These are phyloP conservation scores for Agrochola lota DNA, from an alignment of 2,888 invertebrate genomes.

Conservation along the genomic window DNA sequence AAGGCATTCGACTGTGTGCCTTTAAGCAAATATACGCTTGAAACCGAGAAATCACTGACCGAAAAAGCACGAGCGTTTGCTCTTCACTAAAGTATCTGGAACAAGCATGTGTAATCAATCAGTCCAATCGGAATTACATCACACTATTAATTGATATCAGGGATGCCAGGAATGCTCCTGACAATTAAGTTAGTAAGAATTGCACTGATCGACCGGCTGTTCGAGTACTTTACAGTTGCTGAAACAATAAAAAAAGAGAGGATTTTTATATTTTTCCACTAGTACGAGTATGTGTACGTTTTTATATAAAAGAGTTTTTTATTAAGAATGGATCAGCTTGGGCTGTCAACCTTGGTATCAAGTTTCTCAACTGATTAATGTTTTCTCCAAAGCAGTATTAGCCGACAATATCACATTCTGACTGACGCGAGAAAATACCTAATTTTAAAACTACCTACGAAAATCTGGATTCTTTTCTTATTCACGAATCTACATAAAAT, in stretches of 20 bases:
- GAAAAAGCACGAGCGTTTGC: not conserved
- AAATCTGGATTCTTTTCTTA: not conserved
- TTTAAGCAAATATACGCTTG: not conserved
- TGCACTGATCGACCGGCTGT: not conserved
- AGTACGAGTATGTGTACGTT: not conserved
- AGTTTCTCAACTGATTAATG: not conserved
- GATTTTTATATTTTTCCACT: not conserved
- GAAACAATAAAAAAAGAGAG: not conserved
- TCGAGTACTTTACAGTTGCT: not conserved
- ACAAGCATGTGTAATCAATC: constrained; percentile 16
- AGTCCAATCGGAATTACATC: constrained; percentile 19
- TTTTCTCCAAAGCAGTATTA: constrained; percentile 4
- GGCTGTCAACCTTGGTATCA: not conserved
- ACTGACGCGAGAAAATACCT: not conserved
- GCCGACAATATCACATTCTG: not conserved
- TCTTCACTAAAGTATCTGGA: not conserved
- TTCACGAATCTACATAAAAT: not conserved
- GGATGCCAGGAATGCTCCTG: constrained; percentile 1
- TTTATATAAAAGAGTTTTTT: not conserved
- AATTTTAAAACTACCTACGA: not conserved
- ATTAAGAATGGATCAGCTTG: not conserved
- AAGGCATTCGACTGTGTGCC: not conserved
- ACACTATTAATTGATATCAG: constrained; percentile 33
- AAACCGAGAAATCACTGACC: not conserved
- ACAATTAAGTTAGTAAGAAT: constrained; percentile 14